Conservation (phyloP, 2,888 invertebrate species). For the Bedellia somnulentella region DNA sequence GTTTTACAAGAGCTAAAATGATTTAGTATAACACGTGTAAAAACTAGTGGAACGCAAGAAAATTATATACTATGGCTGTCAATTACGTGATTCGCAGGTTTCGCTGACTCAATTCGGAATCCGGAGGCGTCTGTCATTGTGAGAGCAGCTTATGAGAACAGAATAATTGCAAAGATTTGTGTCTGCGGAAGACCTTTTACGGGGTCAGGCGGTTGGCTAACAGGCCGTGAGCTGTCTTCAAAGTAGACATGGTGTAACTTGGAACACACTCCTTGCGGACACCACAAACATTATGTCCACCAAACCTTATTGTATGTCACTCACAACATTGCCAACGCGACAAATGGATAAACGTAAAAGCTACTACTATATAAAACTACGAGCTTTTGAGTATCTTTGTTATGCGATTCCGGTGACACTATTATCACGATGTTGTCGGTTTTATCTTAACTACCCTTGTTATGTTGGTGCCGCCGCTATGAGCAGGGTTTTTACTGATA, state of each 20-base stretch:
- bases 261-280: conserved; percentile 7
- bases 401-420: conserved; percentile 7
- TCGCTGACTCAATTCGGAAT: conserved; percentile 39
- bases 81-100: conserved; percentile 37
- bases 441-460: conserved; percentile 8
- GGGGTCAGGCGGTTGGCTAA: conserved; percentile 29
- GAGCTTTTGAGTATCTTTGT: conserved; percentile 6
- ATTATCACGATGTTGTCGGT: conserved; percentile 7
- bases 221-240: too few species aligned
- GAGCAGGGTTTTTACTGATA: background rate
- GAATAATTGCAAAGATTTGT: conserved; percentile 55
- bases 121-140: conserved; percentile 24
- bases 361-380: conserved; percentile 5
- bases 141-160: conserved; percentile 46
- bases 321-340: conserved; percentile 43
- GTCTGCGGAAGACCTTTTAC: conserved; percentile 39
- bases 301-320: conserved; percentile 48
- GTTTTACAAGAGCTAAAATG: too few species aligned
- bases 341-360: conserved; percentile 52
- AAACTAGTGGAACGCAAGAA: too few species aligned
- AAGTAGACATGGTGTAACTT: conserved; percentile 6
- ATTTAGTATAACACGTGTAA: too few species aligned
- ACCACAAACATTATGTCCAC: conserved; percentile 37
- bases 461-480: conserved; percentile 4
- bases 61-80: too few species aligned